phyloP scores from a whole-genome alignment of 2,113 vertebrate species.

The Rhynchomys soricoides region DNA sequence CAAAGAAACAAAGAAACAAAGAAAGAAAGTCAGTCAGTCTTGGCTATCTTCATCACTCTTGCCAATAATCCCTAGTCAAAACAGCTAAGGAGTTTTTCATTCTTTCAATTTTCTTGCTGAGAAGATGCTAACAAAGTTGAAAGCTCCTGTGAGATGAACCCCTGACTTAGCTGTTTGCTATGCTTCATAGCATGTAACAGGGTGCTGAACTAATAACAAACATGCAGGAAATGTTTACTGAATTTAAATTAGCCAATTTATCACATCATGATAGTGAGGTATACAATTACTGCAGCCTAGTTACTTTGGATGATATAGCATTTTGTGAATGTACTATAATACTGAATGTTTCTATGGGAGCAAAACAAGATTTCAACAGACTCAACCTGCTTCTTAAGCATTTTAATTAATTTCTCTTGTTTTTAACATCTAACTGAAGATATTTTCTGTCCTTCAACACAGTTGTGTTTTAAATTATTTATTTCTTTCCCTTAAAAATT shows the following conservation, averaged over 20 bases:
- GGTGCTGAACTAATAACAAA: slow-evolving; percentile 6
- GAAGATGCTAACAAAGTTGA: slow-evolving; percentile 22
- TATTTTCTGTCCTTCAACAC: slow-evolving; percentile 11
- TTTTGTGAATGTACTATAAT: slow-evolving; percentile 30
- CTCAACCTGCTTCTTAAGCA: slow-evolving; percentile 12
- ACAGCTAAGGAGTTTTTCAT: neutral
- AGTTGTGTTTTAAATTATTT: slow-evolving; percentile 6
- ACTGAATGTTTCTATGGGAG: neutral
- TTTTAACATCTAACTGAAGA: slow-evolving; percentile 6
- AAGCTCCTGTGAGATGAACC: neutral
- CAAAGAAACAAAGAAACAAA: neutral
- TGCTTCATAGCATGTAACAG: slow-evolving; percentile 17
- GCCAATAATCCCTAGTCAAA: slow-evolving; percentile 1
- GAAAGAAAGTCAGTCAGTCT: neutral
- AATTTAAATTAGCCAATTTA: slow-evolving; percentile 51
- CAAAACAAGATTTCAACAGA: neutral
- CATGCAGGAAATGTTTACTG: slow-evolving; percentile 15
- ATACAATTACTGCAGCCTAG: slow-evolving; percentile 6
- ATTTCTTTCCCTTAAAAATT: neutral
- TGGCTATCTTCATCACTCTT: neutral
- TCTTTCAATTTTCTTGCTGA: neutral
- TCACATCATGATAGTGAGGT: neutral
- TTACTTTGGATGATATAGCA: slow-evolving; percentile 4
- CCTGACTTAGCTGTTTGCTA: neutral
- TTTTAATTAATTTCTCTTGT: slow-evolving; percentile 46